Conservation (phyloP, 2,888 invertebrate genomes). For the Autographa gamma region DNA sequence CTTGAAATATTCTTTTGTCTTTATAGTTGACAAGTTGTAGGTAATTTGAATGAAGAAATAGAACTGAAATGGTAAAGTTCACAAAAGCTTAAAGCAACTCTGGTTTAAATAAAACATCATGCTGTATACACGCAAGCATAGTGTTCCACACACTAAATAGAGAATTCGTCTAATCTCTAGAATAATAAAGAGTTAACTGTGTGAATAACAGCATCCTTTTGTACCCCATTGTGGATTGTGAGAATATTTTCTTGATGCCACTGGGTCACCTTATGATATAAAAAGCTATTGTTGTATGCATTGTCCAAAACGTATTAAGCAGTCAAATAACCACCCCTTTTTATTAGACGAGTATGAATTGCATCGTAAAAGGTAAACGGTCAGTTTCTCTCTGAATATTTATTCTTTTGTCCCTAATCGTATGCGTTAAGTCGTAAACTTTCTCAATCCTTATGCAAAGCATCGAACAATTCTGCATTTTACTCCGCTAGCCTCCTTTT, state of each 20-base stretch:
- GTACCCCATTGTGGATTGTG: constrained; percentile 84
- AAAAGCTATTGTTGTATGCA: constrained; percentile 61
- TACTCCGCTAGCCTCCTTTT: constrained; percentile 25
- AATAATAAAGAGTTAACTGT: constrained; percentile 85
- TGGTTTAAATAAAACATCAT: constrained; percentile 17
- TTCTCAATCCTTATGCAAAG: constrained; percentile 42
- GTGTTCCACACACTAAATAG: constrained; percentile 58
- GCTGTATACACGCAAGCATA: constrained; percentile 47
- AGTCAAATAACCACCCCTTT: constrained; percentile 64
- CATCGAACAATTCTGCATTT: constrained; percentile 31
- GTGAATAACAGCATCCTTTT: constrained; percentile 89
- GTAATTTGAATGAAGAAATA: background rate
- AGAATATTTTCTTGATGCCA: constrained; percentile 79
- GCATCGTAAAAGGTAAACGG: constrained; percentile 57
- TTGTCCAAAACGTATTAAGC: constrained; percentile 72
- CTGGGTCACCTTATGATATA: constrained; percentile 66
- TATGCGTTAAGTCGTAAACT: constrained; percentile 54
- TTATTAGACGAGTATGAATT: constrained; percentile 52
- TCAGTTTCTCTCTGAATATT: constrained; percentile 55
- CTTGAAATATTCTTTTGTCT: background rate
- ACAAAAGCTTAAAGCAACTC: background rate
- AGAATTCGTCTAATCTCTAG: constrained; percentile 69
- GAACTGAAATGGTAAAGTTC: too few species aligned
- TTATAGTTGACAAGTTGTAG: background rate
- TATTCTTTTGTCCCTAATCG: constrained; percentile 53